Evolutionary conservation across 1,140 invertebrate genomes (phyloP).

Genomic region (Drosophila elegans): DNA sequence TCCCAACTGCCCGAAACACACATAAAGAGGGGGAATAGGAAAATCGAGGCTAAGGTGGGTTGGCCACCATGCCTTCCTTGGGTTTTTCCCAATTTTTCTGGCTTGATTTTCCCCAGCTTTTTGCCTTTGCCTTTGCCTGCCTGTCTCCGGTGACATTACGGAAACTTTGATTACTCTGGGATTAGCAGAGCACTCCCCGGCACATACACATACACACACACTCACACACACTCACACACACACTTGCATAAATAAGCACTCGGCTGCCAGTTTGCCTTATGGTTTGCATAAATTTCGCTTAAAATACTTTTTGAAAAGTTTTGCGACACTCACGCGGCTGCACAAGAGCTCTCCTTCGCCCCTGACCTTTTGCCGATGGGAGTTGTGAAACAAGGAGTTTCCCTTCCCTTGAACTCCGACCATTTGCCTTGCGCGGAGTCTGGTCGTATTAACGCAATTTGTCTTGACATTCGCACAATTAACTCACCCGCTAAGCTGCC

Average conservation of each 20-base stretch:
- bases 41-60: not conserved
- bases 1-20: constrained; percentile 20
- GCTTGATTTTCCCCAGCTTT: constrained; percentile 40
- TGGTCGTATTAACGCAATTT: constrained; percentile 80
- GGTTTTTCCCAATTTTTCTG: constrained; percentile 55
- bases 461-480: constrained; percentile 84
- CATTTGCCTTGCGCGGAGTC: constrained; percentile 34
- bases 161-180: constrained; percentile 83
- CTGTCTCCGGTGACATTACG: constrained; percentile 68
- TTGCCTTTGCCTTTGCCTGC: constrained; percentile 30
- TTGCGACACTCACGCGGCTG: constrained; percentile 63
- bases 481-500: constrained; percentile 77
- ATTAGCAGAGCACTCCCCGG: constrained; percentile 64
- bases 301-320: constrained; percentile 83
- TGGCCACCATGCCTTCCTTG: constrained; percentile 5
- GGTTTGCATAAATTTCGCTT: constrained; percentile 83
- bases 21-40: not conserved
- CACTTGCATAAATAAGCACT: constrained; percentile 37
- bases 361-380: constrained; percentile 49
- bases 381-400: constrained; percentile 17
- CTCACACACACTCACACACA: constrained; percentile 13
- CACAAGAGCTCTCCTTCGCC: constrained; percentile 30
- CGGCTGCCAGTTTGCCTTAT: constrained; percentile 70
- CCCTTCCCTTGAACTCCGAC: constrained; percentile 16
- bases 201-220: constrained; percentile 17